A percentile compares a stretch with the other conserved stretches of the same genome.
These are phyloP conservation scores for Tamias sibiricus DNA, from an alignment of 2,113 vertebrate species.

Conservation along the genomic window DNA sequence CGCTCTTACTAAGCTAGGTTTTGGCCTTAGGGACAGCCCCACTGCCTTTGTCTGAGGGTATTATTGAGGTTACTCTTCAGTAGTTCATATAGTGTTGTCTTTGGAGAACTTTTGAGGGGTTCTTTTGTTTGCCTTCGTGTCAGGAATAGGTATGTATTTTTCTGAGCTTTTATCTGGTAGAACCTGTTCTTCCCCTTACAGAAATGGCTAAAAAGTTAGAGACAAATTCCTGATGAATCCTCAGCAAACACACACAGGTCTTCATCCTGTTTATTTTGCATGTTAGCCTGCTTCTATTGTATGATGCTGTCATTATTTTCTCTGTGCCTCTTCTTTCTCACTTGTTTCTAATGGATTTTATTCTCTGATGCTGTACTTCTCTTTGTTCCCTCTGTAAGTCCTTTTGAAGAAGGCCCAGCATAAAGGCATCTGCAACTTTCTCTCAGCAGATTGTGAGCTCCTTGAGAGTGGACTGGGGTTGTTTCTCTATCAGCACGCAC, in stretches of 20 bases:
- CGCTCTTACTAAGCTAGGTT: not conserved
- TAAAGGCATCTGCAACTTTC: not conserved
- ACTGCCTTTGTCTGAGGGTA: not conserved
- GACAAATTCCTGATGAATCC: not conserved
- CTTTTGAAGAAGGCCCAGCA: not conserved
- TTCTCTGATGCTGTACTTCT: not conserved
- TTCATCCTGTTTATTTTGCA: not conserved
- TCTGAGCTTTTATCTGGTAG: conserved; percentile 17
- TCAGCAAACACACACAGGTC: not conserved
- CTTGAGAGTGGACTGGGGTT: not conserved
- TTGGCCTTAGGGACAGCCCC: conserved; percentile 1
- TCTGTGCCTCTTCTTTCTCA: not conserved
- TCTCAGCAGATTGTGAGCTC: not conserved
- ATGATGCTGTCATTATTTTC: not conserved
- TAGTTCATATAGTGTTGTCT: not conserved
- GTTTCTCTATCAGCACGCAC: not conserved
- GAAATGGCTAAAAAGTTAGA: conserved; percentile 5
- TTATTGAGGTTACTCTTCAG: not conserved
- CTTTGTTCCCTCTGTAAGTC: not conserved
- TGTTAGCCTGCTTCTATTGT: not conserved
- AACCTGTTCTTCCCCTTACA: not conserved
- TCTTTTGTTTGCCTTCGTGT: conserved; percentile 12
- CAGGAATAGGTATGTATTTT: not conserved
- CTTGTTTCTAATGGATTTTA: not conserved
- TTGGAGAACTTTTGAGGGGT: not conserved